phyloP scores from a whole-genome alignment of 53 echinoderm and acorn worm genomes.

The Pentamera pediparva region DNA sequence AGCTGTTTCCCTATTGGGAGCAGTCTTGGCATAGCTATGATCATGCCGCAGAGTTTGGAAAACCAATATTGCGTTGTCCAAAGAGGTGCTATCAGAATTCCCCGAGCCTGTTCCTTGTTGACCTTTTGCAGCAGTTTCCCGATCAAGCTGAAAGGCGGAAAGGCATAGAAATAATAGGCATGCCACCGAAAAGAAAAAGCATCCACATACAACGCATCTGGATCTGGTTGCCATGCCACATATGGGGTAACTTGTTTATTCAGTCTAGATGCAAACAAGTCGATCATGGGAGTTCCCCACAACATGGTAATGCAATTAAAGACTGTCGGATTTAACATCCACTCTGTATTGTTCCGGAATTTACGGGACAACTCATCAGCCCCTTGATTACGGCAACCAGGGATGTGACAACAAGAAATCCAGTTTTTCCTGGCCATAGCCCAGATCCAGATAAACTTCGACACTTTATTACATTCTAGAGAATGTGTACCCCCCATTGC shows the following conservation, averaged over 20 bases:
- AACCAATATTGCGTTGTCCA: constrained; percentile 22
- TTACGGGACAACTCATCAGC: not conserved
- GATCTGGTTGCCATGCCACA: constrained; percentile 4
- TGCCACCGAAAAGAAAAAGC: constrained; percentile 7
- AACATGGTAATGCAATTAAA: not conserved
- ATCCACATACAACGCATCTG: constrained; percentile 8
- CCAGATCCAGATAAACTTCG: not conserved
- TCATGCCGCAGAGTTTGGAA: not conserved
- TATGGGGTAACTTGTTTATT: not conserved
- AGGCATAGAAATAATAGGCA: not conserved
- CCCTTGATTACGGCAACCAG: not conserved
- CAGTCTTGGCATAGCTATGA: not conserved
- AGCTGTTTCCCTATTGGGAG: not conserved
- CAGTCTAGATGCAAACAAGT: not conserved
- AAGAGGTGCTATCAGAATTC: not conserved
- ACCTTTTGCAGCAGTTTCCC: not conserved
- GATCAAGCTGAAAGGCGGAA: constrained; percentile 21
- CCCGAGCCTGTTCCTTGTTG: not conserved
- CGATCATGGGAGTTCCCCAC: not conserved
- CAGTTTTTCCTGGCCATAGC: not conserved
- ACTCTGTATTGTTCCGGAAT: not conserved
- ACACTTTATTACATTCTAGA: not conserved
- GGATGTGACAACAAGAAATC: not conserved
- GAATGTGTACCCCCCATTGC: not conserved
- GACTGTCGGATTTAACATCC: not conserved